Conservation (phyloP, 2,888 invertebrate genomes). For the Metopia argyrocephala region DNA sequence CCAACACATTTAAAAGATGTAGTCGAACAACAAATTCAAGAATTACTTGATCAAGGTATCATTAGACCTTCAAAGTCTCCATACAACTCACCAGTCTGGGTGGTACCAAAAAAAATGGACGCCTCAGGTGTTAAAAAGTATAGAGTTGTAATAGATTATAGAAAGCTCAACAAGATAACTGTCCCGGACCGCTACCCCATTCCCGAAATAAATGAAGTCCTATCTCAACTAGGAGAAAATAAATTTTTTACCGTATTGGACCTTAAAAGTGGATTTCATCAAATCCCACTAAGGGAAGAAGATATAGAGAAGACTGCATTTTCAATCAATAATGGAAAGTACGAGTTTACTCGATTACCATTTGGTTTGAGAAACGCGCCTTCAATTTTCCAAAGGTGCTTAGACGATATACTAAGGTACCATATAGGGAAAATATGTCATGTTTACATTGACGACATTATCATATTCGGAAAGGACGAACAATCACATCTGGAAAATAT, state of each 20-base stretch:
- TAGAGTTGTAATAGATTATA: conserved; percentile 20
- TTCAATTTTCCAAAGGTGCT: conserved; percentile 5
- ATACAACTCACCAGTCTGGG: conserved; percentile 37
- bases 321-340: conserved; percentile 19
- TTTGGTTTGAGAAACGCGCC: conserved; percentile 17
- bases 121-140: conserved; percentile 14
- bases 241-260: conserved; percentile 28
- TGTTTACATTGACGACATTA: too few relatives aligned
- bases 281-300: background rate
- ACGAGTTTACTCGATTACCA: conserved; percentile 25
- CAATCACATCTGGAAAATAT: conserved; percentile 26
- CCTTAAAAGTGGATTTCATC: conserved; percentile 31
- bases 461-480: too few relatives aligned
- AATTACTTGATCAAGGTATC: conserved; percentile 34
- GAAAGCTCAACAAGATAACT: conserved; percentile 26
- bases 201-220: conserved; percentile 24
- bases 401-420: conserved; percentile 30
- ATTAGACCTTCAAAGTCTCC: conserved; percentile 45
- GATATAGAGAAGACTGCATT: conserved; percentile 1
- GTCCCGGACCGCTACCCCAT: conserved; percentile 29
- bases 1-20: conserved; percentile 3
- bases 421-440: too few relatives aligned
- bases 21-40: conserved; percentile 30
- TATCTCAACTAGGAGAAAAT: conserved; percentile 21
- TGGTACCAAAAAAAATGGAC: conserved; percentile 49